phyloP scores from a whole-genome alignment of 2,797 vertebrate genomes.

The Philypnodon macrostomus region DNA sequence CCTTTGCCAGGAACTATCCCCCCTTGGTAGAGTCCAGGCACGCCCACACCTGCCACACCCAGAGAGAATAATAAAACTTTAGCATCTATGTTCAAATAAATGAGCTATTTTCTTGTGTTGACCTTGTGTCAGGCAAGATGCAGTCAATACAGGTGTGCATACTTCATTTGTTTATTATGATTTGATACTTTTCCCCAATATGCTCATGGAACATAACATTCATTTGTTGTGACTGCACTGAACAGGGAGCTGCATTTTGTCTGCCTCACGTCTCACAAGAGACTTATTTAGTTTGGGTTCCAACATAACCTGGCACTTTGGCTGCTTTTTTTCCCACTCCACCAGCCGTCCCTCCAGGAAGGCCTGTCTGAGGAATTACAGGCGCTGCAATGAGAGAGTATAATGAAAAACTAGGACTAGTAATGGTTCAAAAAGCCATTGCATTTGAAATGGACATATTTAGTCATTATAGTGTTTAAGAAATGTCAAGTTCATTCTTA shows the following conservation, averaged over 20 bases:
- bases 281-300: conserved; percentile 34
- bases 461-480: too few species aligned
- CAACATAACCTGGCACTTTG: conserved; percentile 85
- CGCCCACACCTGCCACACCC: conserved; percentile 82
- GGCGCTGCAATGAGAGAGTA: conserved; percentile 69
- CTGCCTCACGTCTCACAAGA: conserved; percentile 21
- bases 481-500: too few species aligned
- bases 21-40: conserved; percentile 90
- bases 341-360: conserved; percentile 79
- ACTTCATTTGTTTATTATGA: neutral
- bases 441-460: too few species aligned
- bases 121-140: conserved; percentile 6
- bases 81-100: conserved; percentile 9
- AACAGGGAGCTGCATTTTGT: conserved; percentile 36
- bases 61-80: conserved; percentile 13
- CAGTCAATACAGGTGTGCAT: neutral
- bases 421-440: neutral
- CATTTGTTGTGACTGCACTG: conserved; percentile 18
- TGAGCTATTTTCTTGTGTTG: neutral
- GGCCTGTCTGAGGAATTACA: conserved; percentile 83
- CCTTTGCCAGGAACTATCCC: conserved; percentile 88
- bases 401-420: conserved; percentile 6
- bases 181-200: conserved; percentile 4
- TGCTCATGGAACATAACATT: conserved; percentile 11
- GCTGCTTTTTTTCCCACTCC: conserved; percentile 76